phyloP scores from a whole-genome alignment of 1,140 invertebrate genomes.

The Paraescarpia echinospica region DNA sequence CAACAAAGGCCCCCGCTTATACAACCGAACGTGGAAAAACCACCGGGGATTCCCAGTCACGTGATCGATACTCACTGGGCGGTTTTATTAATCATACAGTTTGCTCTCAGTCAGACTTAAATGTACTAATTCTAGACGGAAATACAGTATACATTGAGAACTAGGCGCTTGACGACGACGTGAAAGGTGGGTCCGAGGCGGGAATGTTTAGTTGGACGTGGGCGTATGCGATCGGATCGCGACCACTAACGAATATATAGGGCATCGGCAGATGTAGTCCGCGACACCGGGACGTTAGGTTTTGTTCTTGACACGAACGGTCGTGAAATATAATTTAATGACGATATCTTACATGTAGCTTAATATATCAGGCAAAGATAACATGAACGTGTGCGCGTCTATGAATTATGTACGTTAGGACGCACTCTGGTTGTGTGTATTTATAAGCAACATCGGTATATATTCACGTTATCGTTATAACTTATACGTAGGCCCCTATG shows the following conservation, averaged over 20 bases:
- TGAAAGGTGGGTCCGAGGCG: background rate
- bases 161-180: background rate
- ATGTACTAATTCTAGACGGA: background rate
- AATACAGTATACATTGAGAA: background rate
- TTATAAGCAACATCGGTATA: background rate
- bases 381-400: background rate
- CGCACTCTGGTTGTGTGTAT: background rate
- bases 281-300: background rate
- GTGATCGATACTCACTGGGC: background rate
- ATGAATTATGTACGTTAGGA: background rate
- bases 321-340: background rate
- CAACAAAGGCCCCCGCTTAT: background rate
- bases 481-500: too few species aligned
- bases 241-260: background rate
- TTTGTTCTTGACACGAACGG: background rate
- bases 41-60: constrained; percentile 12
- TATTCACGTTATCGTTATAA: background rate
- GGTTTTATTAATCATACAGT: background rate
- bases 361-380: background rate
- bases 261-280: background rate
- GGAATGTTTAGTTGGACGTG: background rate
- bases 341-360: background rate
- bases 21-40: background rate
- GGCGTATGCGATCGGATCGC: background rate
- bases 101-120: background rate